phyloP scores from a whole-genome alignment of 2,113 vertebrate genomes.

The Arizona elegans region DNA sequence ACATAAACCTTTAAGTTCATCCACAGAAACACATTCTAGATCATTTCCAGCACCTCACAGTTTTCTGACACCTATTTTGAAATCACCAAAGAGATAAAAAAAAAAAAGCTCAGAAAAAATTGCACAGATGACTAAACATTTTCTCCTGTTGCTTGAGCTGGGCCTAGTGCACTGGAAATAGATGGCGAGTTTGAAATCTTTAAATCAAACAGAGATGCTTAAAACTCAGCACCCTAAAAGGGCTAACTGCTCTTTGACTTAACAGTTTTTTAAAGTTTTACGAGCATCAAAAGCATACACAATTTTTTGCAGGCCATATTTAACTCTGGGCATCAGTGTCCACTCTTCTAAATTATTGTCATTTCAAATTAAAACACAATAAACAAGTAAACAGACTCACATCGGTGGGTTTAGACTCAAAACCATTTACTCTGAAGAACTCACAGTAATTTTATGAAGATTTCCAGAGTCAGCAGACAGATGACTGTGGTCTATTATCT shows the following conservation, averaged over 20 bases:
- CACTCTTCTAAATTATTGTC: not conserved
- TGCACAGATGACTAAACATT: not conserved
- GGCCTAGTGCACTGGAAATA: not conserved
- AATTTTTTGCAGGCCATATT: not conserved
- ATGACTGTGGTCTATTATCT: slow-evolving; percentile 19
- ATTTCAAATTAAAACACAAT: slow-evolving; percentile 19
- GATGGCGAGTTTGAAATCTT: not conserved
- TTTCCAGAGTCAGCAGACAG: not conserved
- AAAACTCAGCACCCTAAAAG: not conserved
- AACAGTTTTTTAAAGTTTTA: not conserved
- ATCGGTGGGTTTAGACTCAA: not conserved
- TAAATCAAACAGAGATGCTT: not conserved
- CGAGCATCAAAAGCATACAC: not conserved
- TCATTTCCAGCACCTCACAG: not conserved
- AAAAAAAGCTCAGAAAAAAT: not conserved
- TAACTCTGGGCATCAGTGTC: not conserved
- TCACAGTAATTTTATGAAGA: not conserved
- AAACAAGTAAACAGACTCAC: slow-evolving; percentile 10
- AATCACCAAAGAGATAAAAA: not conserved
- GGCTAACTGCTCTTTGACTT: not conserved
- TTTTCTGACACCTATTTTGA: not conserved
- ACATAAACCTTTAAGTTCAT: not conserved
- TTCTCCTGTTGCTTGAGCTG: not conserved
- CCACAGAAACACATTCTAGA: not conserved
- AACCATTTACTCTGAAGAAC: slow-evolving; percentile 22